phyloP scores from a whole-genome alignment of 2,113 vertebrate species.

The Heterotis niloticus region DNA sequence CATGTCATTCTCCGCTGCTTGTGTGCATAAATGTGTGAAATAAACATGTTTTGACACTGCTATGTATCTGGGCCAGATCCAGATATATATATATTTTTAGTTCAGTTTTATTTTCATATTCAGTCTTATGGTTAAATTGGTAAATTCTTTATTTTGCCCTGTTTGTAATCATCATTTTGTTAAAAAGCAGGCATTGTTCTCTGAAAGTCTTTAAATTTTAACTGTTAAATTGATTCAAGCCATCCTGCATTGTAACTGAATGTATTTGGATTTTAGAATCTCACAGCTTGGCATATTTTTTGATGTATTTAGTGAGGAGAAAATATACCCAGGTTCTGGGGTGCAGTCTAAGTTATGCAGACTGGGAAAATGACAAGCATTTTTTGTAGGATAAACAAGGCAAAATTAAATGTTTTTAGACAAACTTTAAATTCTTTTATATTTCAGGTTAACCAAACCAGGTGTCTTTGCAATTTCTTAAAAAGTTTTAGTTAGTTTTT shows the following conservation, averaged over 20 bases:
- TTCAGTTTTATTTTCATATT: constrained; percentile 2
- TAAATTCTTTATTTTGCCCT: background rate
- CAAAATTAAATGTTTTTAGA: background rate
- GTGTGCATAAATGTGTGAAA: constrained; percentile 11
- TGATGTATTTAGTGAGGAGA: too few relatives aligned
- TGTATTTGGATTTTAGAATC: too few relatives aligned
- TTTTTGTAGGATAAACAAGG: background rate
- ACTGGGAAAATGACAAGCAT: background rate
- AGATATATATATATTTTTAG: constrained; percentile 18
- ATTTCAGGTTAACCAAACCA: background rate
- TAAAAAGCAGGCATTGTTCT: too few relatives aligned
- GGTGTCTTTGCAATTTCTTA: too few relatives aligned
- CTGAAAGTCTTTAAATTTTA: too few relatives aligned
- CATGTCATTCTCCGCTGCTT: background rate
- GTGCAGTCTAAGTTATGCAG: background rate
- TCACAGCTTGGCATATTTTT: too few relatives aligned
- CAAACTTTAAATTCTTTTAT: background rate
- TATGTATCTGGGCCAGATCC: constrained; percentile 24
- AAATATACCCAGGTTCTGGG: too few relatives aligned
- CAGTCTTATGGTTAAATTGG: background rate
- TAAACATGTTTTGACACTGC: background rate
- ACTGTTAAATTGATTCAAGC: too few relatives aligned
- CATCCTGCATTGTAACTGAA: too few relatives aligned
- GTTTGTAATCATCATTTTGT: background rate
- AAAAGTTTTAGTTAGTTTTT: background rate